Evolutionary conservation across 2,113 vertebrate species (phyloP).

Genomic region (Ardeotis arabs): DNA sequence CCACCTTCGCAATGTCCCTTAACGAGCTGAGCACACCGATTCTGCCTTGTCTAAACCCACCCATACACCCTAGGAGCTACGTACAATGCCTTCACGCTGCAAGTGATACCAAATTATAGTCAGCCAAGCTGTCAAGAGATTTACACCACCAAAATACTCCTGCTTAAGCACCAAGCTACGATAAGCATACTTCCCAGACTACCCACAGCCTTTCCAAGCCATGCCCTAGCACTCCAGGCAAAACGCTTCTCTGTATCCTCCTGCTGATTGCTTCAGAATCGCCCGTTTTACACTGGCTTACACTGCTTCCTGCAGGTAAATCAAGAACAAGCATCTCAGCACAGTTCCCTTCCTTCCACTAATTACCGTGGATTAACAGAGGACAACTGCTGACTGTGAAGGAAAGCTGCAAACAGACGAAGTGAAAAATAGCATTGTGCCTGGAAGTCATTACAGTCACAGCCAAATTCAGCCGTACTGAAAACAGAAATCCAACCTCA

Average conservation of each 20-base stretch:
- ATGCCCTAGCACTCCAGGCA: not conserved
- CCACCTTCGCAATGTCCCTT: not conserved
- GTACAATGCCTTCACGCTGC: not conserved
- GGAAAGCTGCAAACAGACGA: not conserved
- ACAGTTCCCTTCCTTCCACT: not conserved
- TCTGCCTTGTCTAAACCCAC: not conserved
- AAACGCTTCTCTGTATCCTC: not conserved
- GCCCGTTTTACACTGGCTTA: not conserved
- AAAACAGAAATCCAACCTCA: not conserved
- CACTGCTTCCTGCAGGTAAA: constrained; percentile 12
- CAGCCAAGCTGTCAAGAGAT: not conserved
- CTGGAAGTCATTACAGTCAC: not conserved
- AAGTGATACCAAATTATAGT: not conserved
- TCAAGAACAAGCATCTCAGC: not conserved
- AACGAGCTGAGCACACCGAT: not conserved
- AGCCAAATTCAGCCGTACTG: not conserved
- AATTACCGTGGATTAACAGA: not conserved
- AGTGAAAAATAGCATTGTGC: not conserved
- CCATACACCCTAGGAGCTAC: not conserved
- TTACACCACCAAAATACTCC: not conserved
- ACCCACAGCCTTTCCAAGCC: not conserved
- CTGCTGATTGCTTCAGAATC: not conserved
- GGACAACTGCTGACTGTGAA: not conserved
- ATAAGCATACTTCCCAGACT: not conserved
- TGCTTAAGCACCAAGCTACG: not conserved